Conservation (phyloP, 1,140 invertebrate genomes). For the Artemia franciscana region DNA sequence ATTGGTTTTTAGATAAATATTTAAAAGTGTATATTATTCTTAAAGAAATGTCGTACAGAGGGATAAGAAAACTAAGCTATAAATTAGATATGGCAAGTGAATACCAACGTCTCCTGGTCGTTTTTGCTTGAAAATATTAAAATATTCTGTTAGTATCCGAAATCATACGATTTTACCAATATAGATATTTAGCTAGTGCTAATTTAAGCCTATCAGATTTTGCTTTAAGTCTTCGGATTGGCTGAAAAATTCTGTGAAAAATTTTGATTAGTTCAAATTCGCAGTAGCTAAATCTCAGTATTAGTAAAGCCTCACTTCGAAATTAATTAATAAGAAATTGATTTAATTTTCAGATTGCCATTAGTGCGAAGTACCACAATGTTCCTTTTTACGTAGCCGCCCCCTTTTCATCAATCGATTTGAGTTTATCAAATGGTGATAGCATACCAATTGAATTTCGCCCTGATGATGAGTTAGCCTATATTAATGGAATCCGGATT, state of each 20-base stretch:
- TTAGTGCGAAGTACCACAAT: conserved; percentile 66
- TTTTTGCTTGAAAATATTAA: background rate
- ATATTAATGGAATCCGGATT: conserved; percentile 52
- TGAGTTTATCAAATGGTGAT: conserved; percentile 45
- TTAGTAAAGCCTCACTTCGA: background rate
- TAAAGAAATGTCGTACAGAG: too few relatives aligned
- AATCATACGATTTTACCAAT: background rate
- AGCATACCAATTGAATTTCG: conserved; percentile 84
- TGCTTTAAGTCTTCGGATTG: background rate
- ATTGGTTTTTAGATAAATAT: too few relatives aligned
- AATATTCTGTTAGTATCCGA: background rate
- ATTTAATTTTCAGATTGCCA: conserved; percentile 39
- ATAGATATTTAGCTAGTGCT: too few relatives aligned
- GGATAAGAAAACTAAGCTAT: too few relatives aligned
- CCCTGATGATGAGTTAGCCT: conserved; percentile 66
- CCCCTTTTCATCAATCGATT: conserved; percentile 76
- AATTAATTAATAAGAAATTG: background rate
- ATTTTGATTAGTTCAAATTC: too few relatives aligned
- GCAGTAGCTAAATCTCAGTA: too few relatives aligned
- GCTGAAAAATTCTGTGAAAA: too few relatives aligned
- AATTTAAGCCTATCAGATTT: too few relatives aligned
- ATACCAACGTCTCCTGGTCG: too few relatives aligned
- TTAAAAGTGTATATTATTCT: too few relatives aligned
- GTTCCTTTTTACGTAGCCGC: conserved; percentile 92
- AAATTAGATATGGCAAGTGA: too few relatives aligned